Conservation (phyloP, 2,113 vertebrate species). For the Podarcis cretensis region DNA sequence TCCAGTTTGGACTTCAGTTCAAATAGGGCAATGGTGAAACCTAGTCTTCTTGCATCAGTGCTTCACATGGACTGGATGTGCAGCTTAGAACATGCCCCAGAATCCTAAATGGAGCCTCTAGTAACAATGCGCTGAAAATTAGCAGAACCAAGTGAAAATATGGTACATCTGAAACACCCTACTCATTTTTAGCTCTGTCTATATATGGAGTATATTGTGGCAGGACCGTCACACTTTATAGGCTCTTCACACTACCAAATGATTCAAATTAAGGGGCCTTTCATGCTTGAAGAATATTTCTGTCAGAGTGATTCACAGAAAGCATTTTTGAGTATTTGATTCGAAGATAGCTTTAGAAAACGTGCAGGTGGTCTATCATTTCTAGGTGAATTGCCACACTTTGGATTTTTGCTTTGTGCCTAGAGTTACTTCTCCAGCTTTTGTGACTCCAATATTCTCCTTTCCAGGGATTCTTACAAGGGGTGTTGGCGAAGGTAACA, state of each 20-base stretch:
- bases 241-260: neutral
- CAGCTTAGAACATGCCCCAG: neutral
- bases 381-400: neutral
- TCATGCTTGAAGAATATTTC: constrained; percentile 26
- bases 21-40: too few species aligned
- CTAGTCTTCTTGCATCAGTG: neutral
- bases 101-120: neutral
- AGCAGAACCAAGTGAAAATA: neutral
- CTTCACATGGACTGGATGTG: neutral
- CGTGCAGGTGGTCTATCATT: neutral
- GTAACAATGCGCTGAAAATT: neutral
- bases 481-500: neutral
- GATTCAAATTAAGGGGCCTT: constrained; percentile 16
- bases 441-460: neutral
- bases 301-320: constrained; percentile 1
- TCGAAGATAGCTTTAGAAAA: constrained; percentile 27
- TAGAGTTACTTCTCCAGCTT: neutral
- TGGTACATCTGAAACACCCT: neutral
- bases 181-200: neutral
- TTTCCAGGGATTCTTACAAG: constrained; percentile 5
- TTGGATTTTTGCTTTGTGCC: neutral
- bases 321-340: constrained; percentile 20
- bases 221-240: neutral
- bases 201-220: neutral
- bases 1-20: neutral